These are phyloP conservation scores for Drosophila nr. medialis DNA, from an alignment of 2,888 invertebrate genomes.

Conservation along the genomic window DNA sequence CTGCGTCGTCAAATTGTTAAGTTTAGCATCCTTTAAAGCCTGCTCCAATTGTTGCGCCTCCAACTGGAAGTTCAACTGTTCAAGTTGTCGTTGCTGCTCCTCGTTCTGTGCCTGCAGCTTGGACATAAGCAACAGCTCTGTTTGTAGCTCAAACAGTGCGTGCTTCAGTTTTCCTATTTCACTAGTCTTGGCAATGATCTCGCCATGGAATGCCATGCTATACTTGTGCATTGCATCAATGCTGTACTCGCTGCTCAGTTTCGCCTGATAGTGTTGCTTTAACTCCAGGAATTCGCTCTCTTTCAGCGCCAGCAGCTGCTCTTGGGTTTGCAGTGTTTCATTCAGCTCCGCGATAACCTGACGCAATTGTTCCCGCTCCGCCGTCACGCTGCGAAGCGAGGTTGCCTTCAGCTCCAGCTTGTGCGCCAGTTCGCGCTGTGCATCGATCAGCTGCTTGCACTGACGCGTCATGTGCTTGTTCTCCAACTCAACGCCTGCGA, in stretches of 20 bases:
- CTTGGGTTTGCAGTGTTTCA: slow-evolving; percentile 67
- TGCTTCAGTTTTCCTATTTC: slow-evolving; percentile 74
- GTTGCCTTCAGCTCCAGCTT: slow-evolving; percentile 59
- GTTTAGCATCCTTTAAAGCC: slow-evolving; percentile 60
- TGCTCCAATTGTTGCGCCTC: slow-evolving; percentile 70
- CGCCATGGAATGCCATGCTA: slow-evolving; percentile 75
- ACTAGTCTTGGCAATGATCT: slow-evolving; percentile 72
- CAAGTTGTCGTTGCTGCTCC: slow-evolving; percentile 70
- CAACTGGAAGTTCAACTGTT: slow-evolving; percentile 65
- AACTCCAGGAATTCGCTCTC: slow-evolving; percentile 73
- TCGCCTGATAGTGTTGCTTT: slow-evolving; percentile 67
- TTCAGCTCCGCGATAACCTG: slow-evolving; percentile 66
- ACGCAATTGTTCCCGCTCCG: slow-evolving; percentile 69
- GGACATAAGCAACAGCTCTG: slow-evolving; percentile 66
- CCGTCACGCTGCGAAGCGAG: slow-evolving; percentile 48
- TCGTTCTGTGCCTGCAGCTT: slow-evolving; percentile 69
- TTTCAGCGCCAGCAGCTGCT: slow-evolving; percentile 61
- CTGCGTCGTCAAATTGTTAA: slow-evolving; percentile 58
- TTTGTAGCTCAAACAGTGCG: slow-evolving; percentile 65
- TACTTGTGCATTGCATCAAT: slow-evolving; percentile 75
- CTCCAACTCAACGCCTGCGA: slow-evolving; percentile 79
- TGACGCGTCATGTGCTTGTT: slow-evolving; percentile 80
- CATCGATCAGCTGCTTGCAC: slow-evolving; percentile 73
- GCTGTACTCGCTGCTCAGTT: slow-evolving; percentile 63
- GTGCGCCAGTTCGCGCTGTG: slow-evolving; percentile 65